Evolutionary conservation across 2,888 invertebrate genomes (phyloP).

Genomic region (Antitype chi): DNA sequence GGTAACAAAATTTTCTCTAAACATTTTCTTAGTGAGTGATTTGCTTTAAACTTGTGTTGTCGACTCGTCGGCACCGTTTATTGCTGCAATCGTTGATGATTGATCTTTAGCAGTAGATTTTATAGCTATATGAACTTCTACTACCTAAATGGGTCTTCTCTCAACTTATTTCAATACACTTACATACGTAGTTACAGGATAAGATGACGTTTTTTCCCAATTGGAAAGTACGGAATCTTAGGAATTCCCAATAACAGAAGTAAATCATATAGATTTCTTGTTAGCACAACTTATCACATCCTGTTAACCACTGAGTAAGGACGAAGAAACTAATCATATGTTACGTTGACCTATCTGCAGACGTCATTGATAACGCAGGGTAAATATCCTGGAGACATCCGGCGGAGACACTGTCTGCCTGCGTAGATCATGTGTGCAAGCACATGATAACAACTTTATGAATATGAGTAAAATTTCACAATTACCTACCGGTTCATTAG

Average conservation of each 20-base stretch:
- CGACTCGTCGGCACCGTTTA: background rate
- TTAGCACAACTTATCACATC: constrained; percentile 70
- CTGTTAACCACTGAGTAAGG: constrained; percentile 69
- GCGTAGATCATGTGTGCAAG: constrained; percentile 31
- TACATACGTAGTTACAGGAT: background rate
- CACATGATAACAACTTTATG: constrained; percentile 46
- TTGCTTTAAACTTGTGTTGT: background rate
- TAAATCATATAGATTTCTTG: constrained; percentile 53
- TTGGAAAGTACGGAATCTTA: background rate
- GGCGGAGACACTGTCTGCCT: constrained; percentile 55
- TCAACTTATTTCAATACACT: background rate
- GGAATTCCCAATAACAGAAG: constrained; percentile 1
- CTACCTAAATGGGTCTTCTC: no score
- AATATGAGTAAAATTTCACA: constrained; percentile 44
- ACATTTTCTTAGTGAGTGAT: background rate
- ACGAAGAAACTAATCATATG: constrained; percentile 75
- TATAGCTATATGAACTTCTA: background rate
- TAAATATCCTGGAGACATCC: constrained; percentile 80
- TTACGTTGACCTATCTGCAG: constrained; percentile 74
- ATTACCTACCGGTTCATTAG: constrained; percentile 22
- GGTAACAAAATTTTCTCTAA: background rate
- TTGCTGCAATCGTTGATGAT: background rate
- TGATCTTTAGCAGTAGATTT: background rate
- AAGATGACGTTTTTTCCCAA: background rate
- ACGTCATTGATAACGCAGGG: constrained; percentile 79